Evolutionary conservation across 2,888 invertebrate species (phyloP).

Genomic region (Drosophila rellima): DNA sequence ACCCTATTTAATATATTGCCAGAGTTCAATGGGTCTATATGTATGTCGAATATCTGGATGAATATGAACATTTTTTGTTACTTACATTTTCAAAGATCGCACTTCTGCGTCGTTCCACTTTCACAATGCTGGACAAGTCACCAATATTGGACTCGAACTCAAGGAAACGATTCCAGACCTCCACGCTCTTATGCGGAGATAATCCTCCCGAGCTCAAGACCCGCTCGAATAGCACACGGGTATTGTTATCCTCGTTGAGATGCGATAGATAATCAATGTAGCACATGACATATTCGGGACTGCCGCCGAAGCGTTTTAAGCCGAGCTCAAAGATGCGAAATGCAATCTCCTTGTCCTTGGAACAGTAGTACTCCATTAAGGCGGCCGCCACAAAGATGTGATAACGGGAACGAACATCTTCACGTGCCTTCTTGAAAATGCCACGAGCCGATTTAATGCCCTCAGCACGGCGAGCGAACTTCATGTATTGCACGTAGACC

Average conservation of each 20-base stretch:
- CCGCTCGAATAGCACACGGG: slow-evolving; percentile 98
- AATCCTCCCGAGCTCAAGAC: slow-evolving; percentile 97
- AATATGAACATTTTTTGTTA: slow-evolving; percentile 1
- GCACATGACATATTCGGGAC: slow-evolving; percentile 97
- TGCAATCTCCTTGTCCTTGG: slow-evolving; percentile 98
- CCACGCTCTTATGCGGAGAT: slow-evolving; percentile 96
- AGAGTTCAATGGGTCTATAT: neutral
- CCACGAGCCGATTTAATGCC: slow-evolving; percentile 98
- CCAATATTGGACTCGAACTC: slow-evolving; percentile 99
- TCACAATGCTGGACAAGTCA: slow-evolving; percentile 97
- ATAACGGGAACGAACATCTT: slow-evolving; percentile 93
- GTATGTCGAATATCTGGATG: neutral
- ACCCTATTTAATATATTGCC: neutral
- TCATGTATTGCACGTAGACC: slow-evolving; percentile 99
- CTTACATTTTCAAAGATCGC: slow-evolving; percentile 95
- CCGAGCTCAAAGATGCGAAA: slow-evolving; percentile 99
- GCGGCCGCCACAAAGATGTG: slow-evolving; percentile 99
- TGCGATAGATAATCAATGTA: slow-evolving; percentile 99
- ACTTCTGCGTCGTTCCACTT: slow-evolving; percentile 97
- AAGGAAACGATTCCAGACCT: slow-evolving; percentile 99
- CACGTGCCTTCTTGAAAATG: slow-evolving; percentile 97
- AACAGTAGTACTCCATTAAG: slow-evolving; percentile 99
- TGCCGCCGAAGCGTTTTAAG: slow-evolving; percentile 97
- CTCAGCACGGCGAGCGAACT: slow-evolving; percentile 98
- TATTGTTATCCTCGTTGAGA: slow-evolving; percentile 99